Evolutionary conservation across 1,140 invertebrate species (phyloP), one percentile per base, ranked within the genome.

Genomic region (Proctacanthus coquilletti): DNA sequence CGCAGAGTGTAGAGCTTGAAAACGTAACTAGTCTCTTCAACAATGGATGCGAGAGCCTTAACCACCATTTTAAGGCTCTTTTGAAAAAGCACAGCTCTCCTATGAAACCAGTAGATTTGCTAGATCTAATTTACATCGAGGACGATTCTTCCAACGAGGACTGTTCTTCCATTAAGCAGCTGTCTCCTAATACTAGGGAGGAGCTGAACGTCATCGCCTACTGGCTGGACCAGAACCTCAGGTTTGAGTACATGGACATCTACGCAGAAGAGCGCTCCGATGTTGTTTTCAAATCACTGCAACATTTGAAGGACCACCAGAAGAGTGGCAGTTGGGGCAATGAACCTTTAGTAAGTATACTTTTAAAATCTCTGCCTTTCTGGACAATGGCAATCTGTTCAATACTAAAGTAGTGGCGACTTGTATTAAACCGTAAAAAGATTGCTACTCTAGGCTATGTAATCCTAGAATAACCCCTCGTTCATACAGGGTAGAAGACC

Each of bases 1-100:
- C 86, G 2, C 83, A 87, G 52, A 92, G 87, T 56, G 83, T 92
- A 19, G 91, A 96, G 66, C 60, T 95, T 35, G 84, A 91, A 52
- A 93, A 94, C 66, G 80, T 96, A 35, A 81, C 86, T 51, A 70
- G 71, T 48, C 47, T 67, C 8, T 69, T 70, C 37, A 60, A 54
- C 14, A 53, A 56, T 38, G 68, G 68, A 17, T 58, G 68, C 35
- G 66, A 69, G 27, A 52, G 52, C 39, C 59, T 96, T 18, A 84
- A 86, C 49, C 72, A 73, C 44, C 87, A 95, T 52, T 94, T 94
- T 59, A 79, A 85, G 49, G 81, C 85, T 48, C 66, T 91, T 34
- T 61, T 97, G 10, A 75, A 74, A 37, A 76, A 84, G 41, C 80
- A 94, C 62, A 89, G 87, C 47, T 77, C 83, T 47, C 84, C 88